Evolutionary conservation across 2,888 invertebrate species (phyloP), one percentile per base, ranked within the genome.

Genomic region (Idaea biselata): DNA sequence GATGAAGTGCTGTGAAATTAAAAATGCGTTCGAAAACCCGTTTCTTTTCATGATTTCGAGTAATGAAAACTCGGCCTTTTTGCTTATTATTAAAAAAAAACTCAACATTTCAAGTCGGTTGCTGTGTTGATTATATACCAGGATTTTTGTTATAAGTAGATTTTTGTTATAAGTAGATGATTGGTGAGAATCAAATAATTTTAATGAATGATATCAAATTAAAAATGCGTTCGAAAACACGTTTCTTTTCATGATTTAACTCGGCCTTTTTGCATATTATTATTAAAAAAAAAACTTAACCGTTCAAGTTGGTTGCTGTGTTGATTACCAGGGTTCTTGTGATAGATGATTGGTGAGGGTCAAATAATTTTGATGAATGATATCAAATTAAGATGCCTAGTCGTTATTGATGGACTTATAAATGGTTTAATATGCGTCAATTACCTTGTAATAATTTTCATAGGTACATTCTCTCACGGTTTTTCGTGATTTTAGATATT

Each of bases 1-100:
- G 83, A 86, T 86, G 84, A 82, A 71, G 71, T 73, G 76, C 74
- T 74, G 71, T 69, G 62, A 72, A 81, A 82, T 85, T 84, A 76
- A 76, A 77, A 79, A 68, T 68, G 61, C 68, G 68, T 67, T 68
- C 64, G 60, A 58, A 67, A 69, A 66, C 66, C 65, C 69, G 65
- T 66, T 71, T 67, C 61, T 61, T 67, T 66, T 62, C 55, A 55
- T 60, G 62, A 56, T 64, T 60, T 60, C 58, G 32, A 44, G 14
- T 54, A 62, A 55, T 58, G 33, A 60, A 59, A 8, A 33, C 17
- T 17, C 31, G 56, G 55, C 18, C 56, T 55, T 65, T 25, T 25
- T 25, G 5, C n/a, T 63, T 61, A 58, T 63, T 59, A 59, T 54
- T 61, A 17, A 55, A 63, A 60, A 58, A 64, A 69, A 64, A 56